Conservation (phyloP, 2,797 vertebrate genomes). For the Lycodopsis pacificus region DNA sequence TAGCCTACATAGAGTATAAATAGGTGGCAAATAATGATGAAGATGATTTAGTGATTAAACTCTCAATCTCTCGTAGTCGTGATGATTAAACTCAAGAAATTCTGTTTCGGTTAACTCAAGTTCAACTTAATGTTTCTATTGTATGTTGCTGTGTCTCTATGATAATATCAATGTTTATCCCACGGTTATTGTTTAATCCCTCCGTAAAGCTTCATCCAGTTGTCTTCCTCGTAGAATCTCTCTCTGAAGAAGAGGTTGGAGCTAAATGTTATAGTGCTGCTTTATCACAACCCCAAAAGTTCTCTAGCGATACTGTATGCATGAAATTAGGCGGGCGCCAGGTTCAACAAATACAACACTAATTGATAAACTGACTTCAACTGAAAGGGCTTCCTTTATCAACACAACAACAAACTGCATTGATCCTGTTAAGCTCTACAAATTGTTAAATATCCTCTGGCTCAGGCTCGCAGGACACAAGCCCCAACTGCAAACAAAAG, state of each 20-base stretch:
- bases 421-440: slow-evolving; percentile 58
- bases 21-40: not conserved
- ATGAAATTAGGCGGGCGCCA: slow-evolving; percentile 37
- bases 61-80: not conserved
- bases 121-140: not conserved
- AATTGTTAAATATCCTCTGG: slow-evolving; percentile 44
- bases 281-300: slow-evolving; percentile 2
- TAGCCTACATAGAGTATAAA: not conserved
- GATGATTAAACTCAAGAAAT: not conserved
- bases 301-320: slow-evolving; percentile 10
- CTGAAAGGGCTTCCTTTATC: slow-evolving; percentile 33
- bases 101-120: not conserved
- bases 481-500: slow-evolving; percentile 64
- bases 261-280: not conserved
- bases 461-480: not conserved
- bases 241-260: not conserved
- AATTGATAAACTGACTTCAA: slow-evolving; percentile 44
- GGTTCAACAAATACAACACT: slow-evolving; percentile 29
- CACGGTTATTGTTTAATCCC: not conserved
- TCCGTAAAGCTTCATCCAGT: not conserved
- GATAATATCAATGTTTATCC: not conserved
- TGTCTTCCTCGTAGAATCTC: not conserved
- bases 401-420: slow-evolving; percentile 37
- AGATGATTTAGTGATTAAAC: not conserved
- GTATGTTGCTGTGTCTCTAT: not conserved